These are phyloP conservation scores for Rhinogobius similis DNA, from an alignment of 2,113 vertebrate species.

Conservation along the genomic window DNA sequence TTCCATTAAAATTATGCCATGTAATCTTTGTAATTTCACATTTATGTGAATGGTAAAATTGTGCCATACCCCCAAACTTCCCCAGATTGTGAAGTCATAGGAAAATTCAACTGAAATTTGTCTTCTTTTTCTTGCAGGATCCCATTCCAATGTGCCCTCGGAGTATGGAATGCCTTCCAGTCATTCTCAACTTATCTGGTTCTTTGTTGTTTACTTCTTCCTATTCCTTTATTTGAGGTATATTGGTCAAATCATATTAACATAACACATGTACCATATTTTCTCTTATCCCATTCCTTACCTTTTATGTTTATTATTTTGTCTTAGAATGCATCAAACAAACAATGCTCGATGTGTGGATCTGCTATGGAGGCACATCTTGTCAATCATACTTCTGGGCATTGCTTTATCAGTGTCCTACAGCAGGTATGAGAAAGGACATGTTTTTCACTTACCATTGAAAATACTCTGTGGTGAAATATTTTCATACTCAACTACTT, in stretches of 20 bases:
- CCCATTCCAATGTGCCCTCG: conserved; percentile 83
- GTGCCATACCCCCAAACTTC: not conserved
- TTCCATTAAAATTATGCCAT: not conserved
- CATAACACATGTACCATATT: not conserved
- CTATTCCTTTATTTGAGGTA: conserved; percentile 99
- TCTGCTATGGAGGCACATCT: conserved; percentile 94
- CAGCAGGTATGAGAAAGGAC: conserved; percentile 85
- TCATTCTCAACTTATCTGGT: conserved; percentile 98
- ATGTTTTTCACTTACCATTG: not conserved
- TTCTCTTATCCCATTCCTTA: not conserved
- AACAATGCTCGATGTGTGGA: conserved; percentile 98
- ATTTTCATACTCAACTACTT: too few relatives aligned
- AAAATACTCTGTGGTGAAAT: not conserved
- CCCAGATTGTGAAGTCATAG: not conserved
- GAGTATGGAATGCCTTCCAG: conserved; percentile 98
- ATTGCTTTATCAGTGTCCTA: conserved; percentile 92
- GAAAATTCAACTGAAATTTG: not conserved
- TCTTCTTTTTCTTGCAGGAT: conserved; percentile 75
- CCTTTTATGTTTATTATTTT: not conserved
- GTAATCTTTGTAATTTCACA: not conserved
- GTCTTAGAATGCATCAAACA: conserved; percentile 96
- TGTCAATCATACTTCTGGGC: conserved; percentile 90
- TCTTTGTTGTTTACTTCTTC: conserved; percentile 98
- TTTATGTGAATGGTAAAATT: not conserved
- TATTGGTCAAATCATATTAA: conserved; percentile 27